These are phyloP conservation scores for Brienomyrus brachyistius DNA, from an alignment of 2,113 vertebrate genomes.

Conservation along the genomic window DNA sequence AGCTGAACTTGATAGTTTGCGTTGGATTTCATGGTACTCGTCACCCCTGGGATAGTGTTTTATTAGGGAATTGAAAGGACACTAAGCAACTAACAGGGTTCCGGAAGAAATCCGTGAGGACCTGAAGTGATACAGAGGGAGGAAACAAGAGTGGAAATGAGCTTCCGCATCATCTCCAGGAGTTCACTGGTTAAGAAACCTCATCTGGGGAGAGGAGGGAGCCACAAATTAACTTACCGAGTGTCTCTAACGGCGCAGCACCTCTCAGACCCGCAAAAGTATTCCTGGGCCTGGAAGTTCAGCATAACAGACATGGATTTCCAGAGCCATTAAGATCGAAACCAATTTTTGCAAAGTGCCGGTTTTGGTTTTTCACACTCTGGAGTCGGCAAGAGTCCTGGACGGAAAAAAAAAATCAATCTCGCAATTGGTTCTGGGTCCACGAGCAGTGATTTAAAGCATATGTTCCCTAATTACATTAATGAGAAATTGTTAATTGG, in stretches of 20 bases:
- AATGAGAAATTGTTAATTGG: constrained; percentile 72
- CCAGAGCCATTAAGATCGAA: constrained; percentile 23
- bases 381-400: constrained; percentile 33
- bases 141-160: background rate
- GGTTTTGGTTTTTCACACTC: constrained; percentile 51
- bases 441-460: constrained; percentile 70
- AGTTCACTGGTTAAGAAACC: background rate
- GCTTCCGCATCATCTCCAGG: background rate
- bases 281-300: background rate
- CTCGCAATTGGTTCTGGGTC: constrained; percentile 61
- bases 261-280: background rate
- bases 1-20: constrained; percentile 2
- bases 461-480: constrained; percentile 79
- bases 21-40: background rate
- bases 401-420: constrained; percentile 48
- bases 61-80: constrained; percentile 18
- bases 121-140: background rate
- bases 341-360: constrained; percentile 44
- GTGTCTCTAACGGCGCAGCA: background rate
- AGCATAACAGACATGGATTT: constrained; percentile 31
- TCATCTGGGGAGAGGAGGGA: background rate
- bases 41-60: constrained; percentile 6
- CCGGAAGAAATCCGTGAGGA: background rate
- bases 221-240: background rate
- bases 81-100: constrained; percentile 8